A percentile compares a stretch with the other conserved stretches of the same genome.
These are phyloP conservation scores for Colius striatus DNA, from an alignment of 2,113 vertebrate species.

Conservation along the genomic window DNA sequence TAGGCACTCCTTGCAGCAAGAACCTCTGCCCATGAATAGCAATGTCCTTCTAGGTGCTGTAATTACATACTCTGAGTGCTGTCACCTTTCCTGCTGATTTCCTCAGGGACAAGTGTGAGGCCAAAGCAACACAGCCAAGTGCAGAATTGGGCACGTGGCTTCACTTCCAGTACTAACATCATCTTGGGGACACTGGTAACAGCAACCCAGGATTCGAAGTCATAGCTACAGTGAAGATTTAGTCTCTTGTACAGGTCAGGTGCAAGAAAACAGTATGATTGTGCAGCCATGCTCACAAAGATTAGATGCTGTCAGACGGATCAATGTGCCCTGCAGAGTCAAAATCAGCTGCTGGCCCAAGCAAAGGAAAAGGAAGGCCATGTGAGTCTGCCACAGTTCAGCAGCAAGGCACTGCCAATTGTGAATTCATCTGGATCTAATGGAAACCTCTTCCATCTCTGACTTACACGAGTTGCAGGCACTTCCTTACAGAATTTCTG, in stretches of 20 bases:
- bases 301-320: neutral
- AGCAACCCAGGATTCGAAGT: fast-evolving
- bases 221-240: neutral
- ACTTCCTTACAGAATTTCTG: neutral
- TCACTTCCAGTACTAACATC: neutral
- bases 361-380: neutral
- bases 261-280: too few relatives aligned
- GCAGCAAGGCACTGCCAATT: neutral
- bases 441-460: neutral
- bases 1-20: too few relatives aligned
- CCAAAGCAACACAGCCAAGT: neutral
- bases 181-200: too few relatives aligned
- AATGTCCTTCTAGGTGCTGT: neutral
- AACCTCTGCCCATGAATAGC: neutral
- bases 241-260: neutral
- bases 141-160: neutral
- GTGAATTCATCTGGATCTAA: neutral
- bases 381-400: neutral
- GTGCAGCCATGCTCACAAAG: neutral
- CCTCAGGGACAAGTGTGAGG: neutral
- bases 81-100: neutral
- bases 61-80: too few relatives aligned
- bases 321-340: too few relatives aligned
- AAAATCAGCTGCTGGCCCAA: neutral
- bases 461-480: neutral